Evolutionary conservation across 2,797 vertebrate genomes (phyloP), one percentile per base, ranked within the genome.

Genomic region (Ispidina picta): DNA sequence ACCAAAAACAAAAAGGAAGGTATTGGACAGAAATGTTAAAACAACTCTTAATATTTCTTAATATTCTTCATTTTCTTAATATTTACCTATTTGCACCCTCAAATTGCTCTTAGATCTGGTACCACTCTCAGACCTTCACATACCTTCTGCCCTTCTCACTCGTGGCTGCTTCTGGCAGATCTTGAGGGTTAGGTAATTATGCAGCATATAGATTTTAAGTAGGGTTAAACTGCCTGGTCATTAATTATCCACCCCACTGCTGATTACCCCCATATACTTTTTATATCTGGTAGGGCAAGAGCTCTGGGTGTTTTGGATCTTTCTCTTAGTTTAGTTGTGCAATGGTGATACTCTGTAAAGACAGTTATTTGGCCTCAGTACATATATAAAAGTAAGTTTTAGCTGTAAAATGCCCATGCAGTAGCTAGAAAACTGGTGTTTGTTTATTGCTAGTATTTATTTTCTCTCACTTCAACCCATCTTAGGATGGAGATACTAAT

Each of bases 401-500:
- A 46, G 5, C 31, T 49, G 1, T 29, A 10, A 84, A 64, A 52
- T 9, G 1, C 7, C 62, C 1, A 2, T 21, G 6, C 5, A 22
- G 2, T 7, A 7, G 2, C 2, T 63, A 22, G 25, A 12, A 75
- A 51, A 8, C 5, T 35, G 35, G 10, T 35, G 5, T 35, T 35
- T 35, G 10, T 35, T 35, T 35, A 35, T 35, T 35, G 48, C 48
- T 41, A 17, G 3, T 10, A 4, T 56, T 76, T 56, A 9, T 59
- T 74, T 89, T 51, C 14, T 59, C 7, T 12, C 2, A 6, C 16
- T 72, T n/a, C 18, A 58, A 23, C 2, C 3, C 1, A 0, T 22
- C 17, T 59, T 65, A 33, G 0, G 2, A 0, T 22, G 25, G 29
- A 41, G 12, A 3, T 22, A 22, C 15, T 22, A 8, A 4, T 21